Evolutionary conservation across 2,888 invertebrate species (phyloP).

Genomic region (Nomada lathburiana): DNA sequence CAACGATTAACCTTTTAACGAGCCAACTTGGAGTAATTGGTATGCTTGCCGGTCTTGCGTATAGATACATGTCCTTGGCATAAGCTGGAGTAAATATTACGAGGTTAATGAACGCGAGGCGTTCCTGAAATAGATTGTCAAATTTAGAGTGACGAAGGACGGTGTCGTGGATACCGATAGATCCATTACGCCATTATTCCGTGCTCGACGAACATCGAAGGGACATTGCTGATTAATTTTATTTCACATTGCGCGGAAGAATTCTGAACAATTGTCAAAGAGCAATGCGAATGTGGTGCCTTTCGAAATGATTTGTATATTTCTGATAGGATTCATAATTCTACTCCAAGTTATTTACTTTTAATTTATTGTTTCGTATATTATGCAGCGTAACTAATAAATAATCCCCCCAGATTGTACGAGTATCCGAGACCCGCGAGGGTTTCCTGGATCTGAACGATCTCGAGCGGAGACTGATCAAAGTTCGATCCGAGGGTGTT

Average conservation of each 20-base stretch:
- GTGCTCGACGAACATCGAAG: too few species aligned
- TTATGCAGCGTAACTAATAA: not conserved
- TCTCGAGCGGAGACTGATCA: conserved; percentile 89
- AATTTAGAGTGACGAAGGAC: not conserved
- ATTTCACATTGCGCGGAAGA: too few species aligned
- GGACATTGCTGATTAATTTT: too few species aligned
- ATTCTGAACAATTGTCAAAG: not conserved
- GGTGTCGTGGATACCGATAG: too few species aligned
- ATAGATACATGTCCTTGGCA: not conserved
- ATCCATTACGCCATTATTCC: not conserved
- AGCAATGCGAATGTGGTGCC: not conserved
- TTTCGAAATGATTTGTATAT: too few species aligned
- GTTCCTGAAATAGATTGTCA: too few species aligned
- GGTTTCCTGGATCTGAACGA: conserved; percentile 92
- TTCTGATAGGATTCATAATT: too few species aligned
- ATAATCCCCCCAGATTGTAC: conserved; percentile 87
- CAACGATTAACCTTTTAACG: not conserved
- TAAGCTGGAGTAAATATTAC: not conserved
- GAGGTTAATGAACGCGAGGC: not conserved
- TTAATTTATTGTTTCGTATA: not conserved
- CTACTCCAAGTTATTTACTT: too few species aligned
- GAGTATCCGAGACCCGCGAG: conserved; percentile 91
- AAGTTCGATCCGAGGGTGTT: conserved; percentile 86
- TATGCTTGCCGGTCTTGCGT: too few species aligned
- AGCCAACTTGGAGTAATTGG: not conserved